Percentiles rank a stretch among this genome's conserved stretches.
Evolutionary conservation across 2,888 invertebrate genomes (phyloP).

Genomic region (Autographa gamma): DNA sequence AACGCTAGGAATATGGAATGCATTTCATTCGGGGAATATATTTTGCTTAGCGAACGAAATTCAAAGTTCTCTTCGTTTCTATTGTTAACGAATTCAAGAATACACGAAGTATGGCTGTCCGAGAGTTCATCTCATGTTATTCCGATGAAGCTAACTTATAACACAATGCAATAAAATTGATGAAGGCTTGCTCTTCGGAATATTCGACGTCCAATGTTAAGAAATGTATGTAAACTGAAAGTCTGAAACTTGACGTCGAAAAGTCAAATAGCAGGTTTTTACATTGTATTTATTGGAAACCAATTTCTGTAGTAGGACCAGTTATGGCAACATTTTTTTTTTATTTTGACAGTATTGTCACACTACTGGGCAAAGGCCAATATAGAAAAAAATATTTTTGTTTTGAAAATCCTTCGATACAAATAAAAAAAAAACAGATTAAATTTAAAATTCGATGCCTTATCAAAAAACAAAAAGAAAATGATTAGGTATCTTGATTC

Average conservation of each 20-base stretch:
- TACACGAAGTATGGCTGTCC: slow-evolving; percentile 38
- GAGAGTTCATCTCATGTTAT: slow-evolving; percentile 59
- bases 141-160: slow-evolving; percentile 59
- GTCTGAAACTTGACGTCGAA: slow-evolving; percentile 11
- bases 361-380: too few relatives aligned
- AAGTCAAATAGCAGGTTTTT: slow-evolving; percentile 1
- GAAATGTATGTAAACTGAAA: slow-evolving; percentile 26
- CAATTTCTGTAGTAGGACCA: neutral
- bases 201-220: slow-evolving; percentile 31
- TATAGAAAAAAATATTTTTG: too few relatives aligned
- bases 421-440: too few relatives aligned
- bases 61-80: slow-evolving; percentile 48
- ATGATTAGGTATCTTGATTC: too few relatives aligned
- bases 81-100: slow-evolving; percentile 55
- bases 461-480: too few relatives aligned
- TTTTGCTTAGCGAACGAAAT: slow-evolving; percentile 54
- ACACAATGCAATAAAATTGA: slow-evolving; percentile 53
- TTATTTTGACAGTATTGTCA: too few relatives aligned
- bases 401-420: too few relatives aligned
- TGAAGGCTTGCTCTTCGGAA: slow-evolving; percentile 41
- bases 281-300: neutral
- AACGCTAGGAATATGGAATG: slow-evolving; percentile 52
- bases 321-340: too few relatives aligned
- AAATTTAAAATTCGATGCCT: too few relatives aligned
- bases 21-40: slow-evolving; percentile 53